These are phyloP conservation scores for Phrynocephalus versicolor DNA, from an alignment of 2,113 vertebrate species.

Conservation along the genomic window DNA sequence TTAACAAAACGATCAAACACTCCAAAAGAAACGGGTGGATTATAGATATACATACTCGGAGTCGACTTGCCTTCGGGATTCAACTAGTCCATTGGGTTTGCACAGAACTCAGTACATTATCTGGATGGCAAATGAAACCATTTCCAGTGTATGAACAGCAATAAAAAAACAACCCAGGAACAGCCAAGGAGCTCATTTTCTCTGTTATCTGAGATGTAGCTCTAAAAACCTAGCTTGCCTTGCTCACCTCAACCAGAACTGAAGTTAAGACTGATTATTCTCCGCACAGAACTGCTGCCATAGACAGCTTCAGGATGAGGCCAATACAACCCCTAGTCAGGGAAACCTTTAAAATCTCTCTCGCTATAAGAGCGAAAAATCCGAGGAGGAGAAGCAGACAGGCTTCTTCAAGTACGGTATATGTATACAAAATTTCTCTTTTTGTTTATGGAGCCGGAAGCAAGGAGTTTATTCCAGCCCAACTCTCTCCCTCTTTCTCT, in stretches of 20 bases:
- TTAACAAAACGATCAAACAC: constrained; percentile 20
- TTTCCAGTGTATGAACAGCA: constrained; percentile 9
- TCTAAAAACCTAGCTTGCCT: constrained; percentile 9
- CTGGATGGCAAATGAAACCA: constrained; percentile 2
- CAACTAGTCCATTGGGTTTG: constrained; percentile 2
- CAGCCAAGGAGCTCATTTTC: neutral
- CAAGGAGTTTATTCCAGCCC: constrained; percentile 36
- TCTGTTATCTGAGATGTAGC: neutral
- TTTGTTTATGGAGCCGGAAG: constrained; percentile 22
- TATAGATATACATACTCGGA: neutral
- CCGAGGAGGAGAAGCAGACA: neutral
- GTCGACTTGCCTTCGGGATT: constrained; percentile 26
- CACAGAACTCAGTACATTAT: neutral
- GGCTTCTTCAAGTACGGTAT: constrained; percentile 1
- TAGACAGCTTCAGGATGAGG: neutral
- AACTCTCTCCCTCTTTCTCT: constrained; percentile 37
- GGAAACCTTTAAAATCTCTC: neutral
- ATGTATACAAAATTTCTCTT: constrained; percentile 33
- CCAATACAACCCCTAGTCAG: neutral
- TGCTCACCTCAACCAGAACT: neutral
- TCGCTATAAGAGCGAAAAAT: neutral
- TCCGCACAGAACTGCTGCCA: neutral
- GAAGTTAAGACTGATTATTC: neutral
- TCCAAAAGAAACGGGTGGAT: constrained; percentile 15
- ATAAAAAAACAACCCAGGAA: neutral